Conservation (phyloP, 2,888 invertebrate species). For the Graphium colonna region DNA sequence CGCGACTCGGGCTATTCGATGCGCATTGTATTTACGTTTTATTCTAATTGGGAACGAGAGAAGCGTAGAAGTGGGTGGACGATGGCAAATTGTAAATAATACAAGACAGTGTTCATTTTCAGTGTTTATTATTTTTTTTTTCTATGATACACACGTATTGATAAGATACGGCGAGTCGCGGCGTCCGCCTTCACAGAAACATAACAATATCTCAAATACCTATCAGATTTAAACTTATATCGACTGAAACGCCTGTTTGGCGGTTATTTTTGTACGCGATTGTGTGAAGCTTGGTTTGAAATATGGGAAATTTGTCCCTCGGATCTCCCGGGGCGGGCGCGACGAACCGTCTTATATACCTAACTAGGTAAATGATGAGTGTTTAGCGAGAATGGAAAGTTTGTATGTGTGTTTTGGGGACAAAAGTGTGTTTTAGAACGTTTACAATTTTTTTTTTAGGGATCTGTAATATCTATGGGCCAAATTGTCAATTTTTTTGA, state of each 20-base stretch:
- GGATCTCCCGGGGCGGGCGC: constrained; percentile 6
- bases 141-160: constrained; percentile 64
- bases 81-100: constrained; percentile 60
- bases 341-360: constrained; percentile 6
- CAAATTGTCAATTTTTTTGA: too few species aligned
- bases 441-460: too few species aligned
- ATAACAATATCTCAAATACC: too few species aligned
- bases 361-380: constrained; percentile 12
- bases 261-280: constrained; percentile 42
- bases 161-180: constrained; percentile 44
- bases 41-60: constrained; percentile 41
- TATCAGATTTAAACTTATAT: neutral
- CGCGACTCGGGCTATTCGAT: constrained; percentile 38
- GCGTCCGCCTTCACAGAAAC: constrained; percentile 30
- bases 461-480: too few species aligned
- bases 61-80: constrained; percentile 28
- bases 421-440: too few species aligned
- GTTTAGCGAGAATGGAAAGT: constrained; percentile 32
- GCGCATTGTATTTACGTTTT: constrained; percentile 51
- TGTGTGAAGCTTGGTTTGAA: neutral
- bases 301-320: neutral
- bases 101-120: constrained; percentile 70
- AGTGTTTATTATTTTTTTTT: constrained; percentile 67
- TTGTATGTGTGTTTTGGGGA: constrained; percentile 48
- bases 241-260: constrained; percentile 16